Conservation (phyloP, 2,888 invertebrate genomes). For the Thera obeliscata region DNA sequence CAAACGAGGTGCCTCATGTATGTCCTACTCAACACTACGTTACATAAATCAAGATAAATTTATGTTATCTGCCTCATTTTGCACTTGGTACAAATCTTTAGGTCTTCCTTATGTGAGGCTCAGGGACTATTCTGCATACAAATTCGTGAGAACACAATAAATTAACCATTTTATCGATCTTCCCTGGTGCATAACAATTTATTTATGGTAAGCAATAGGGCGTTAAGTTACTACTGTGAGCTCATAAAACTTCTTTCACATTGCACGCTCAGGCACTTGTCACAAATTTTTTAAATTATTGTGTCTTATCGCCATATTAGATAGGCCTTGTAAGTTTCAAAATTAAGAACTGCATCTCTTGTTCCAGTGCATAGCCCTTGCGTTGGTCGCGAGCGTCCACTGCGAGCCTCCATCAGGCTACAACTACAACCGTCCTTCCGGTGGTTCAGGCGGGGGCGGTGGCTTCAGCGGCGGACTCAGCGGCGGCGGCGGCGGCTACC, state of each 20-base stretch:
- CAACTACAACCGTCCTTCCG: conserved; percentile 88
- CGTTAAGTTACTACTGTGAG: not conserved
- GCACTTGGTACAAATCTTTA: conserved; percentile 9
- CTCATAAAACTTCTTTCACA: not conserved
- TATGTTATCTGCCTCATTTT: not conserved
- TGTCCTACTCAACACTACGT: no score
- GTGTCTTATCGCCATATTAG: no score
- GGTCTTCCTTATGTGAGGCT: not conserved
- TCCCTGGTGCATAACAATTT: not conserved
- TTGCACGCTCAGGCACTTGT: conserved; percentile 21
- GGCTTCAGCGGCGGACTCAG: conserved; percentile 66
- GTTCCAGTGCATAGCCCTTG: conserved; percentile 91
- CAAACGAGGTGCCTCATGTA: no score
- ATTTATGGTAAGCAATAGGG: not conserved
- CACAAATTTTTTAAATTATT: conserved; percentile 1
- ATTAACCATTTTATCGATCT: conserved; percentile 3
- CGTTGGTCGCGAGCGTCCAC: conserved; percentile 89
- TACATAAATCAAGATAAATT: not conserved
- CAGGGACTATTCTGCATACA: conserved; percentile 3
- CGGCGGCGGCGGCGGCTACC: conserved; percentile 88
- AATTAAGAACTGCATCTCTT: conserved; percentile 14
- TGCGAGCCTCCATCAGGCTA: conserved; percentile 92
- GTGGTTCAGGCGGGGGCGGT: conserved; percentile 65
- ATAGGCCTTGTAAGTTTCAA: not conserved
- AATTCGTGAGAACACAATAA: conserved; percentile 19